Conservation (phyloP, 2,888 invertebrate genomes). For the Brachyptera putata region DNA sequence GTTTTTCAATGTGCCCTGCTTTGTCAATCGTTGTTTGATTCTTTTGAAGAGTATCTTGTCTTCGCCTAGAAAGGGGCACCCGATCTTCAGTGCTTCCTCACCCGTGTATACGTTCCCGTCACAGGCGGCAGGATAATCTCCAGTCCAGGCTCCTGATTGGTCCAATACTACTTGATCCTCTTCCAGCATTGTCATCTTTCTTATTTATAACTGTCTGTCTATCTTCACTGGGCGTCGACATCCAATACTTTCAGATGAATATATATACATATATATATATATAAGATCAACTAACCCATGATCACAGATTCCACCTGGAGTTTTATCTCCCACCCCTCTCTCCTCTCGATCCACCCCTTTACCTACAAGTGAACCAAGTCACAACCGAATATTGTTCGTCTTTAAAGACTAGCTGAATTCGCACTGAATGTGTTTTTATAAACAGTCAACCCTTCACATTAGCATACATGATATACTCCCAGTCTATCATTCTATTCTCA, state of each 20-base stretch:
- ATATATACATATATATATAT: no score
- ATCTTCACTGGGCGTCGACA: slow-evolving; percentile 22
- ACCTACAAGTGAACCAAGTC: no score
- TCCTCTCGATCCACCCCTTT: not conserved
- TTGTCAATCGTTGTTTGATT: no score
- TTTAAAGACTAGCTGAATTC: no score
- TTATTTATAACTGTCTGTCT: slow-evolving; percentile 7
- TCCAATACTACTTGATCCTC: slow-evolving; percentile 16
- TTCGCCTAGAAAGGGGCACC: not conserved
- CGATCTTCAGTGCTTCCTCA: not conserved
- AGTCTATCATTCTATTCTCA: slow-evolving; percentile 10
- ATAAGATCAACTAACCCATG: not conserved
- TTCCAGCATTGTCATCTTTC: slow-evolving; percentile 23
- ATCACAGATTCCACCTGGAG: not conserved
- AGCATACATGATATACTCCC: slow-evolving; percentile 12
- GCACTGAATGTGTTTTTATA: slow-evolving; percentile 12
- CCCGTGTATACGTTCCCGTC: not conserved
- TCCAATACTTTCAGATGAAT: slow-evolving; percentile 17
- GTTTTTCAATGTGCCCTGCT: not conserved
- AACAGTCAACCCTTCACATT: slow-evolving; percentile 11
- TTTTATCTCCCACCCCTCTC: not conserved
- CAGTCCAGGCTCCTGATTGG: slow-evolving; percentile 22
- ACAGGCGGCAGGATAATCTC: not conserved
- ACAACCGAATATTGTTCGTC: no score
- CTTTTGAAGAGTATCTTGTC: no score